Base-by-base conservation (phyloP, 2,113 vertebrate species). In the Python bivittatus region DNA sequence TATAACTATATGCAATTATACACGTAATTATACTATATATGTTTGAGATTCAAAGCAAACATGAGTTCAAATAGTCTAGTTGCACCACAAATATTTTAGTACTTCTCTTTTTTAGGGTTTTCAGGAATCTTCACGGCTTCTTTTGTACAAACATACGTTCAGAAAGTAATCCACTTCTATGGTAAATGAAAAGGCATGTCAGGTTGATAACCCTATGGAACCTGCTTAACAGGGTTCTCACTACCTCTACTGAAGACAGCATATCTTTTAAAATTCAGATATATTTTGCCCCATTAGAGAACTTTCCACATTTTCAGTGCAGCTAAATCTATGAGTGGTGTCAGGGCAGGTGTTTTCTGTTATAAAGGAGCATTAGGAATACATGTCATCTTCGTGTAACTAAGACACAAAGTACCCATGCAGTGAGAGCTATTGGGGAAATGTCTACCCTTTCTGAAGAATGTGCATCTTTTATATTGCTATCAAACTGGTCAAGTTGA, bases 401-500 rank as follows among this genome's bases (percentile, higher is more conserved):
- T 17, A 27, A 95, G 60, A 60, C 6, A 4, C 58, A 79, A 68
- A 91, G 0, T 68, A 17, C 53, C 89, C 44, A 86, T 58, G 9
- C 33, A 52, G 86, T 89, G n/a, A 11, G 27, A 88, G 86, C 23
- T 7, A 25, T 88, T 92, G 56, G 4, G 48, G 91, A 88, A 93
- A 94, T 17, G 89, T 25, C 64, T 60, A 29, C 13, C 79, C 91
- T 94, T 92, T 61, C 93, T 86, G 83, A 91, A 90, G 95, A 94
- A 79, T 88, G 88, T 68, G 72, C 88, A 93, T 94, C 94, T 88
- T 95, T 96, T 94, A 72, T 95, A 94, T 92, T 0, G 0, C 94
- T 94, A 91, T 93, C 86, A 95, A 86, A 91, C 86, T 92, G 88
- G 95, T 93, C 96, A 95, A 86, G 92, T 94, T 96, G 94, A 94